phyloP scores from a whole-genome alignment of 2,888 invertebrate species.

The Stratiomys singularior region DNA sequence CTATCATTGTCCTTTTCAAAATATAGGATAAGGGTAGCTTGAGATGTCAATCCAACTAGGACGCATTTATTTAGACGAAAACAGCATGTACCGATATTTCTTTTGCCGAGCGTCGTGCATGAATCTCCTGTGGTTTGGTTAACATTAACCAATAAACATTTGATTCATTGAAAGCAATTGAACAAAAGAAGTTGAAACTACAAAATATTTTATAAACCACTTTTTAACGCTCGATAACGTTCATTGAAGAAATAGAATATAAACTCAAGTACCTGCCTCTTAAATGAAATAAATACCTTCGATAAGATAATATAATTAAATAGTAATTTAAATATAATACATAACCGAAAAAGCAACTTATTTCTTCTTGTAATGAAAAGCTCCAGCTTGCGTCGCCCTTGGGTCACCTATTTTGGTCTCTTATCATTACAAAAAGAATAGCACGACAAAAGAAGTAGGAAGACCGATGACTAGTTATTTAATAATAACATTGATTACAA shows the following conservation, averaged over 20 bases:
- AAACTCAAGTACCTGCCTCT: constrained; percentile 65
- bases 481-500: constrained; percentile 33
- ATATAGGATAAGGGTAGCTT: background rate
- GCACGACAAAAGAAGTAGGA: constrained; percentile 32
- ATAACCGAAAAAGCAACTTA: constrained; percentile 6
- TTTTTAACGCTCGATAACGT: constrained; percentile 31
- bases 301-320: constrained; percentile 49
- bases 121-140: constrained; percentile 13
- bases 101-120: background rate
- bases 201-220: background rate
- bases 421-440: constrained; percentile 24
- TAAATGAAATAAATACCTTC: constrained; percentile 53
- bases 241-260: constrained; percentile 57
- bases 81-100: background rate
- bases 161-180: background rate
- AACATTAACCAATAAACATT: background rate
- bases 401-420: background rate
- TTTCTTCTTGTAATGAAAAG: constrained; percentile 31
- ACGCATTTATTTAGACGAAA: background rate
- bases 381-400: background rate
- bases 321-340: constrained; percentile 42
- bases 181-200: constrained; percentile 14
- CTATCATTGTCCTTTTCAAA: background rate
- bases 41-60: background rate
- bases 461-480: constrained; percentile 46